These are phyloP conservation scores for Lasioglossum baleicum DNA, from an alignment of 1,140 invertebrate genomes.

Conservation along the genomic window DNA sequence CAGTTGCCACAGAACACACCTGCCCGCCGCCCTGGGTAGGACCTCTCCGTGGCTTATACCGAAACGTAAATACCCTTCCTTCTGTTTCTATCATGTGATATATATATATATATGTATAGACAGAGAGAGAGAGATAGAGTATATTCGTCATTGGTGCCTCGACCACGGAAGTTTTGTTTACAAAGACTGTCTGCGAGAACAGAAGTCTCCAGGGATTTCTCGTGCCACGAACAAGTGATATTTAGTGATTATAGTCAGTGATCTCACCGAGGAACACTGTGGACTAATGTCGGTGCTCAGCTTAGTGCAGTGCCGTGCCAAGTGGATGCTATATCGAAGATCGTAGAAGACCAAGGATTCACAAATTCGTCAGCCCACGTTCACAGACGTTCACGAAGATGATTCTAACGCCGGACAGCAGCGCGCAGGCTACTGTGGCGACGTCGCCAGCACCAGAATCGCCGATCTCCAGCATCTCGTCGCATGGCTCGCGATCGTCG, in stretches of 20 bases:
- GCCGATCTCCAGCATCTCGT: constrained; percentile 64
- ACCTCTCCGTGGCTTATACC: background rate
- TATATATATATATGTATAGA: no score
- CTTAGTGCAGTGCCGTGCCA: constrained; percentile 58
- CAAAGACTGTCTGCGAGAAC: background rate
- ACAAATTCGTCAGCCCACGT: background rate
- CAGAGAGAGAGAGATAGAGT: no score
- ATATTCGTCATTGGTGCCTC: no score
- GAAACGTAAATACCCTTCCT: no score
- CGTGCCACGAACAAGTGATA: constrained; percentile 25
- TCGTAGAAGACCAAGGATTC: background rate
- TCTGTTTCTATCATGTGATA: no score
- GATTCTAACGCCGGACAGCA: constrained; percentile 77
- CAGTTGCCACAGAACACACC: constrained; percentile 53
- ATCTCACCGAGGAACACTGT: constrained; percentile 29
- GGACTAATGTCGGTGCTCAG: constrained; percentile 47
- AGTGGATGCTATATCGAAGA: constrained; percentile 37
- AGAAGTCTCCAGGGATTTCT: background rate
- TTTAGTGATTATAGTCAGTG: constrained; percentile 46
- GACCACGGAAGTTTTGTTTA: no score
- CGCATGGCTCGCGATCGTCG: constrained; percentile 58
- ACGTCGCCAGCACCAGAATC: constrained; percentile 63
- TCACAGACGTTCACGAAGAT: constrained; percentile 47
- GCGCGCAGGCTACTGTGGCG: constrained; percentile 62
- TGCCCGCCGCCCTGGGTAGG: constrained; percentile 49